Evolutionary conservation across 2,888 invertebrate genomes (phyloP), one percentile per base, ranked within the genome.

Genomic region (Acrobasis repandana): DNA sequence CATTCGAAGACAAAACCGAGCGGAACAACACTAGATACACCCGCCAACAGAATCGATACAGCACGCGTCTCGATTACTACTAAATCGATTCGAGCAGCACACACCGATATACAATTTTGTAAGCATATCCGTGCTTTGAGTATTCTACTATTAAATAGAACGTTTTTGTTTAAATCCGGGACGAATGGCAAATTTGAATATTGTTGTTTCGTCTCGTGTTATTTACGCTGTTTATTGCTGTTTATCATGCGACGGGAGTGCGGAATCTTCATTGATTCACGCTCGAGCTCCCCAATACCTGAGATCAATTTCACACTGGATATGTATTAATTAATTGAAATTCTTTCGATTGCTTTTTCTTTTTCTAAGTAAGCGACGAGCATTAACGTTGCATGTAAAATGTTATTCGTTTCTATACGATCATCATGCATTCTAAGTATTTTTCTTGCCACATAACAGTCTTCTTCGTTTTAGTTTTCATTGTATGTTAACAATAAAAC

Each of bases 161-260:
- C 87, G 91, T 89, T 92, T 88, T 89, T 88, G 89, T 91, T 91
- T 92, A 88, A 92, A 91, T 85, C 89, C 86, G 90, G 80, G 76
- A 74, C 91, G 82, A 91, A 92, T 91, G 71, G 83, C 67, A 87
- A 90, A 92, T 91, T 91, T 85, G 87, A 90, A 88, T 85, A 88
- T 83, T 88, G 87, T 89, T 87, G 85, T 89, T 85, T 82, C 79
- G 82, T 75, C 76, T 80, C 82, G 80, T 85, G 81, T 83, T 83
- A 83, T 85, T 85, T 84, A 86, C 82, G 85, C 82, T 78, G 79
- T 84, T 88, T 88, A 90, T 88, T 81, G 79, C 66, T 68, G 65
- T 73, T 71, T 80, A 79, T 80, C 91, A 90, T 87, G 91, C 90
- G 84, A 91, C 86, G 82, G 84, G 80, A 82, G 84, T 83, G 72